Conservation (phyloP, 2,113 vertebrate genomes). For the Eulemur macaco region DNA sequence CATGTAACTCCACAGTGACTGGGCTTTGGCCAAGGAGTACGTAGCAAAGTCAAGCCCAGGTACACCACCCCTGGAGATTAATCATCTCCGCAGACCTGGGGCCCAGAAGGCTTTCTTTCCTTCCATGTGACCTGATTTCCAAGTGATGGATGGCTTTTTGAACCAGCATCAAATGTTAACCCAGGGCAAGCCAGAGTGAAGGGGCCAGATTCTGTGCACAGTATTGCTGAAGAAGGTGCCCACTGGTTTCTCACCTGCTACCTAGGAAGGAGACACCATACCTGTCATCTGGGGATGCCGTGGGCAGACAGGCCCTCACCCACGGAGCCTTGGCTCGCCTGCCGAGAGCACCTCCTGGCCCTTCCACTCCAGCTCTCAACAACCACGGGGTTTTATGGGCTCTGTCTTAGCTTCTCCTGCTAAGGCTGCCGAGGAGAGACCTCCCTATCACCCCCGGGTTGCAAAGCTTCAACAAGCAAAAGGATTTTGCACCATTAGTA, state of each 20-base stretch:
- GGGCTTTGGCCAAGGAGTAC: not conserved
- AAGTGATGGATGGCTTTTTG: not conserved
- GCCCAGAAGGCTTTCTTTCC: not conserved
- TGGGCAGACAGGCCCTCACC: not conserved
- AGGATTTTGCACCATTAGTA: not conserved
- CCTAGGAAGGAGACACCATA: not conserved
- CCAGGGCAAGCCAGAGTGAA: not conserved
- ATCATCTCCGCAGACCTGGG: not conserved
- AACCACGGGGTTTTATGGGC: accelerated
- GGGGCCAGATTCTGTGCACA: not conserved
- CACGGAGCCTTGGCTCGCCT: not conserved
- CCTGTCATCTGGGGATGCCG: not conserved
- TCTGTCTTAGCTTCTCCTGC: not conserved
- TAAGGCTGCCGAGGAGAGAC: not conserved
- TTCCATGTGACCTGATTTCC: not conserved
- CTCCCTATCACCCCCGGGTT: accelerated
- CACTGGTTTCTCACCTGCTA: not conserved
- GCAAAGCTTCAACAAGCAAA: not conserved
- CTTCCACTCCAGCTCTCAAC: not conserved
- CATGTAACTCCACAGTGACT: not conserved
- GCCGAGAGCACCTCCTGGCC: not conserved
- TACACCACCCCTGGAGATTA: not conserved
- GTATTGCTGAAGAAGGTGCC: not conserved
- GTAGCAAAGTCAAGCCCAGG: not conserved
- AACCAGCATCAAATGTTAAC: slow-evolving; percentile 29